These are phyloP conservation scores for Stomorhina lunata DNA, from an alignment of 2,888 invertebrate species.

Conservation along the genomic window DNA sequence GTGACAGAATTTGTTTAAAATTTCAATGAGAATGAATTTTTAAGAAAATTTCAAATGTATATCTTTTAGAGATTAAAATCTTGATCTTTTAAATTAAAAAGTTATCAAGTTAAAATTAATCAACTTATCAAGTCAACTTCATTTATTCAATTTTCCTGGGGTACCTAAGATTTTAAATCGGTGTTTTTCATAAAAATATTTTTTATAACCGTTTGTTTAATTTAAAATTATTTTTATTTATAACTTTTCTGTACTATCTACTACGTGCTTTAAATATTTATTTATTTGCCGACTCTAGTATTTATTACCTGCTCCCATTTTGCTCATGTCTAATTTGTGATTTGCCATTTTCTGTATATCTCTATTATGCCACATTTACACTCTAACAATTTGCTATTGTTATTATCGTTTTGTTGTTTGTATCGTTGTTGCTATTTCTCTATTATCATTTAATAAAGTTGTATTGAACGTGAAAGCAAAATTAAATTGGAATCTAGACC, in stretches of 20 bases:
- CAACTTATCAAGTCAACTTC: no score
- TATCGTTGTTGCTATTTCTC: background rate
- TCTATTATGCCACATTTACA: background rate
- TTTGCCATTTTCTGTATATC: background rate
- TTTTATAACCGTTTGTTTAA: no score
- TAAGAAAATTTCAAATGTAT: no score
- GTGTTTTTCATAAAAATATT: no score
- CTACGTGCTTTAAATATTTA: background rate
- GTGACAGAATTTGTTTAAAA: no score
- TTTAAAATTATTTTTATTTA: no score
- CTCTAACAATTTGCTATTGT: constrained; percentile 8
- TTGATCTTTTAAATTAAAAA: no score
- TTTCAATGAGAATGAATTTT: background rate
- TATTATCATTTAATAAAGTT: constrained; percentile 52
- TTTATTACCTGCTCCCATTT: background rate
- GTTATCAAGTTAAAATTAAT: no score
- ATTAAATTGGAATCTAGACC: constrained; percentile 51
- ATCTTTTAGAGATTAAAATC: no score
- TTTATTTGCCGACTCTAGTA: background rate
- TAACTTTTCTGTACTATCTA: background rate
- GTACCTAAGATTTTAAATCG: no score
- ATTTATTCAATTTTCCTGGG: no score
- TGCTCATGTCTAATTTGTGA: background rate
- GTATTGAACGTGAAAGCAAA: constrained; percentile 46
- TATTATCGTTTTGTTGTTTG: background rate